A percentile compares a stretch with the other conserved stretches of the same genome.
phyloP scores from a whole-genome alignment of 2,888 invertebrate genomes.

The Zootermopsis nevadensis region DNA sequence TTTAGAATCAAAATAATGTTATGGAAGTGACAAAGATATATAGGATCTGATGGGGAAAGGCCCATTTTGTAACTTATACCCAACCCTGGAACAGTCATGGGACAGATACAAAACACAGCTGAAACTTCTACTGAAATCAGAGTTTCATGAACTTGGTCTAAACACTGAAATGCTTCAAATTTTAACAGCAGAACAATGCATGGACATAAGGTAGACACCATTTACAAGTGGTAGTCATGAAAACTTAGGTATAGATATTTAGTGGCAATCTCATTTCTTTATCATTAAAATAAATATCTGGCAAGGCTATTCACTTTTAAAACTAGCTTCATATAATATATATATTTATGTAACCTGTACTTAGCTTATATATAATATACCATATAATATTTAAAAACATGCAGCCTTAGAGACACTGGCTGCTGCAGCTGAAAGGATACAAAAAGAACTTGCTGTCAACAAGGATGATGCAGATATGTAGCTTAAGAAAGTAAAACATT shows the following conservation, averaged over 20 bases:
- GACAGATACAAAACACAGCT: background rate
- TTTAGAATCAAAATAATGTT: no score
- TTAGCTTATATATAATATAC: constrained; percentile 41
- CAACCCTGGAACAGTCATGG: background rate
- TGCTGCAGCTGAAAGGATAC: constrained; percentile 19
- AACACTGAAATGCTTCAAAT: constrained; percentile 52
- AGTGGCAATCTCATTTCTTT: constrained; percentile 15
- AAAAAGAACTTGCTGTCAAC: constrained; percentile 19
- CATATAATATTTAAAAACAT: constrained; percentile 33
- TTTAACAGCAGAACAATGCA: constrained; percentile 37
- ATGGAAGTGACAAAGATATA: no score
- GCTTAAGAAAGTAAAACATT: constrained; percentile 6
- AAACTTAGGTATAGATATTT: constrained; percentile 33
- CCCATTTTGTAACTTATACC: background rate
- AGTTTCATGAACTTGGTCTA: background rate
- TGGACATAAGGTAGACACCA: constrained; percentile 25
- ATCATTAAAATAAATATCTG: constrained; percentile 53
- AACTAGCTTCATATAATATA: constrained; percentile 48
- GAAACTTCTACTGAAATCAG: constrained; percentile 5
- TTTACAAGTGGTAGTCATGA: constrained; percentile 3
- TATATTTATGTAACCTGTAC: constrained; percentile 49
- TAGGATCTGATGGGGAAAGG: background rate
- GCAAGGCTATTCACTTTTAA: constrained; percentile 50
- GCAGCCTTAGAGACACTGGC: constrained; percentile 29
- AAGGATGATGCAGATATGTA: constrained; percentile 29